Percentiles rank a stretch among this genome's conserved stretches.
Evolutionary conservation across 2,888 invertebrate genomes (phyloP).

Genomic region (Alviniconcha strummeri): DNA sequence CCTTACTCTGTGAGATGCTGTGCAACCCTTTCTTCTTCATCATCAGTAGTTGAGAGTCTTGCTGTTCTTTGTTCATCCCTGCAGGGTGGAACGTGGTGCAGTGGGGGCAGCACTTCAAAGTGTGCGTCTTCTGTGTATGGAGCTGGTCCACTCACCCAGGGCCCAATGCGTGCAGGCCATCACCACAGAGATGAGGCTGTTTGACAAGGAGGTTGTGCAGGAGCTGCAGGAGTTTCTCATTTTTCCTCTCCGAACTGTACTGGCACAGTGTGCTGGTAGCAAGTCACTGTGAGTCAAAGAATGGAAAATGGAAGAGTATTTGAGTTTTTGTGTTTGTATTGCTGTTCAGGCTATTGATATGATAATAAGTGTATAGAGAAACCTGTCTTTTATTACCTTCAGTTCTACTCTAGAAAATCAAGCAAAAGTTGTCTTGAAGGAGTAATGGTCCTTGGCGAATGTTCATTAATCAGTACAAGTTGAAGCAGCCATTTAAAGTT

Average conservation of each 20-base stretch:
- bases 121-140: slow-evolving; percentile 19
- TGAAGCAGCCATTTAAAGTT: too few species aligned
- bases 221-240: slow-evolving; percentile 28
- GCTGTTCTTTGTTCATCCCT: neutral
- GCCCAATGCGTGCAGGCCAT: neutral
- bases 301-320: neutral
- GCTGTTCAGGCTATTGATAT: neutral
- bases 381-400: neutral
- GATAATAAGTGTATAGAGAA: neutral
- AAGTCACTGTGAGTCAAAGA: slow-evolving; percentile 18
- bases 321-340: neutral
- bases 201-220: slow-evolving; percentile 21
- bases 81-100: neutral
- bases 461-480: too few species aligned
- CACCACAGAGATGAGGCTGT: neutral
- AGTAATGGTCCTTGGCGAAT: neutral
- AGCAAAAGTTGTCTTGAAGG: neutral
- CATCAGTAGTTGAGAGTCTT: too few species aligned
- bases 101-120: slow-evolving; percentile 6
- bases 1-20: too few species aligned
- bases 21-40: too few species aligned
- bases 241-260: slow-evolving; percentile 16
- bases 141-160: slow-evolving; percentile 24
- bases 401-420: neutral
- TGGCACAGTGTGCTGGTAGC: neutral